A percentile compares a stretch with the other conserved stretches of the same genome.
Conservation (phyloP, 37 sponge, comb jelly and placozoan genomes). For the Mnemiopsis leidyi region DNA sequence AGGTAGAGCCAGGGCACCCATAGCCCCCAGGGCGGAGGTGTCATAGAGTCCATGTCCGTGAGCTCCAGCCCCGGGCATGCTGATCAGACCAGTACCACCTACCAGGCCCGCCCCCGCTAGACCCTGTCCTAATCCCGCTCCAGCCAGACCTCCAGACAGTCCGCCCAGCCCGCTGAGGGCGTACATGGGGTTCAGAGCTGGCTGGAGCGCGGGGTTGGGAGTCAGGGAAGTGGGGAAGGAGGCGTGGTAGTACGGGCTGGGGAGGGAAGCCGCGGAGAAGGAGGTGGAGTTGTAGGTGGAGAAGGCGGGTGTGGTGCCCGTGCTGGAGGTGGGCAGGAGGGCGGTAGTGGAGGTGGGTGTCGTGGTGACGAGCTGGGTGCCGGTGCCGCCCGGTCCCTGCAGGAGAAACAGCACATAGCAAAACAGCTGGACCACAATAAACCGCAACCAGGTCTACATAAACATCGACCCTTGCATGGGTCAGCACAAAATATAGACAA, state of each 20-base stretch:
- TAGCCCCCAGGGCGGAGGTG: background rate
- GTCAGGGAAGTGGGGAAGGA: background rate
- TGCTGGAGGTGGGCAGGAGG: background rate
- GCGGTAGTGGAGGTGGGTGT: constrained; percentile 31
- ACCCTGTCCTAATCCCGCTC: background rate
- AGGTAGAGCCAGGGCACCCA: constrained; percentile 43
- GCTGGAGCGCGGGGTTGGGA: constrained; percentile 53
- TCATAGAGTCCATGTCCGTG: background rate
- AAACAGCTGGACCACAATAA: background rate
- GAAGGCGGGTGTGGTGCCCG: constrained; percentile 16
- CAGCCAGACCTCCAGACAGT: constrained; percentile 5
- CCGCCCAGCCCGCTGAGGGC: background rate
- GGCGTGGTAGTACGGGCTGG: background rate
- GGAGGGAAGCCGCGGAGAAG: background rate
- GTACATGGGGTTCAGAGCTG: constrained; percentile 42
- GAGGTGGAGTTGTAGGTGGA: background rate
- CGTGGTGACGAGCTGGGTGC: background rate
- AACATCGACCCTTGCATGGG: background rate
- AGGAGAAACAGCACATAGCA: constrained; percentile 63
- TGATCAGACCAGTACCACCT: background rate
- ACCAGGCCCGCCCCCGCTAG: background rate
- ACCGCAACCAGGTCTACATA: background rate
- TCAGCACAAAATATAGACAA: background rate
- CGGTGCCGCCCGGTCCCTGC: constrained; percentile 21
- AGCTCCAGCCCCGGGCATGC: background rate